phyloP scores from a whole-genome alignment of 2,888 invertebrate genomes.

The Polietes domitor region DNA sequence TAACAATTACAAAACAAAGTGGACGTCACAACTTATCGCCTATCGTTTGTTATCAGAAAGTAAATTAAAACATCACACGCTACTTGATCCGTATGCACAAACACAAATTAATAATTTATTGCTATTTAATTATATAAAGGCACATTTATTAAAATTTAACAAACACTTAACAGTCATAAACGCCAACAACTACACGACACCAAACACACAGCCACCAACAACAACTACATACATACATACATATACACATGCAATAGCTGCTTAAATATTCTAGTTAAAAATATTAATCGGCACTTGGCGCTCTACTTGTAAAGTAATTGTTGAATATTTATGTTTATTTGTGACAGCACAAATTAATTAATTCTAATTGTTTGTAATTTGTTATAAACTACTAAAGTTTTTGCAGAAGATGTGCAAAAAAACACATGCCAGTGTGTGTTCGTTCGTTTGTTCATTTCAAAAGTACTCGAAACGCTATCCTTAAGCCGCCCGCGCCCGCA shows the following conservation, averaged over 20 bases:
- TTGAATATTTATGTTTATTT: constrained; percentile 8
- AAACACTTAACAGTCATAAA: constrained; percentile 10
- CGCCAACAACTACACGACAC: not conserved
- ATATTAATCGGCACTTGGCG: constrained; percentile 1
- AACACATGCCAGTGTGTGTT: not conserved
- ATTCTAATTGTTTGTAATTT: constrained; percentile 25
- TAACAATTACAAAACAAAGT: not conserved
- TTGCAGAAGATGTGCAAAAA: not conserved
- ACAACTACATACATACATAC: not conserved
- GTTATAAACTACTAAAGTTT: constrained; percentile 13
- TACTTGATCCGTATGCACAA: not conserved
- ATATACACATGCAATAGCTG: not conserved
- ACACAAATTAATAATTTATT: constrained; percentile 15
- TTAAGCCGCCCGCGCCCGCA: not conserved
- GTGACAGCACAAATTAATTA: constrained; percentile 24
- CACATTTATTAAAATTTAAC: constrained; percentile 2
- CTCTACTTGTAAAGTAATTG: not conserved
- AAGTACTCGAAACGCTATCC: not conserved
- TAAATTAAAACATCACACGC: not conserved
- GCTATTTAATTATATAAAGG: constrained; percentile 13
- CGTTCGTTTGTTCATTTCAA: too few relatives aligned
- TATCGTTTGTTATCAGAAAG: not conserved
- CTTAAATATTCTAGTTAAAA: not conserved
- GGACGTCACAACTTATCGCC: not conserved
- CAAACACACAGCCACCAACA: not conserved